Conservation (phyloP, 2,113 vertebrate species). For the Pelecanus crispus region DNA sequence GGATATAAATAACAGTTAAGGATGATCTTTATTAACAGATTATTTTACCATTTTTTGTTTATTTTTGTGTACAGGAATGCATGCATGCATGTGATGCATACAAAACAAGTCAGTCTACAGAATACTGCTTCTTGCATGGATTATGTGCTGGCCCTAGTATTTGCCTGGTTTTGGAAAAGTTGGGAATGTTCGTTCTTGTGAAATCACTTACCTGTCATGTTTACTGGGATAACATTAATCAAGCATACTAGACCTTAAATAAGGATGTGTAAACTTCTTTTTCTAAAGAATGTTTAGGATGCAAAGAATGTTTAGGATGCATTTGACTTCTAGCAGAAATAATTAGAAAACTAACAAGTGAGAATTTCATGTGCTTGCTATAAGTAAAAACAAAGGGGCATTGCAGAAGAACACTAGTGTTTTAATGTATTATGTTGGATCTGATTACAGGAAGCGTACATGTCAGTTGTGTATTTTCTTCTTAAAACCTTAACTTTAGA, state of each 20-base stretch:
- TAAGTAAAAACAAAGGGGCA: not conserved
- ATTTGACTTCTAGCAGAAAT: not conserved
- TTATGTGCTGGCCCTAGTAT: not conserved
- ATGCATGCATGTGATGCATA: not conserved
- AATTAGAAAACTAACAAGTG: not conserved
- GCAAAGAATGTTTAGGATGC: not conserved
- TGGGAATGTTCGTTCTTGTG: not conserved
- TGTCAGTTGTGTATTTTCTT: not conserved
- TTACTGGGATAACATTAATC: not conserved
- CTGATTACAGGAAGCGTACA: not conserved
- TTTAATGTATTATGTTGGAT: not conserved
- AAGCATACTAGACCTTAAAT: not conserved
- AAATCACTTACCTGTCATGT: not conserved
- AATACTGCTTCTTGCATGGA: not conserved
- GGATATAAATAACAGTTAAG: not conserved
- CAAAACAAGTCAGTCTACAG: not conserved
- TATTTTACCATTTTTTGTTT: not conserved
- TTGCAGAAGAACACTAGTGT: not conserved
- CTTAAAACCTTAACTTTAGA: not conserved
- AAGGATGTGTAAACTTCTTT: not conserved
- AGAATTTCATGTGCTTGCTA: not conserved
- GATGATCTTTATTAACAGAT: not conserved
- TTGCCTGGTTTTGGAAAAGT: not conserved
- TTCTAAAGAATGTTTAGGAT: not conserved
- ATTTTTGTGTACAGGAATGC: not conserved